Base-by-base conservation (phyloP, 2,797 vertebrate species). In the Silurus lanzhouensis region DNA sequence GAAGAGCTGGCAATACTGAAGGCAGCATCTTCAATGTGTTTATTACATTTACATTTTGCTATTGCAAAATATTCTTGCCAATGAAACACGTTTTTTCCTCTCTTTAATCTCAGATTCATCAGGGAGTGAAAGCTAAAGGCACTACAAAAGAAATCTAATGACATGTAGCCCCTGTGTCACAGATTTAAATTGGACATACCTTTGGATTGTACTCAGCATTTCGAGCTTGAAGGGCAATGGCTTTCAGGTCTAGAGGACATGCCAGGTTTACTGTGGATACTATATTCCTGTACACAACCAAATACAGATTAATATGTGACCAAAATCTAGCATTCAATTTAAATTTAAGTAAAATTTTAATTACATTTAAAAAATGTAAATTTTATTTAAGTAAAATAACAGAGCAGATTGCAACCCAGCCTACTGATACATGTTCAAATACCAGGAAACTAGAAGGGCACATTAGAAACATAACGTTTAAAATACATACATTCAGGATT, bases 181-280 rank as follows among this genome's bases (percentile, higher is more conserved):
- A 70, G 12, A 55, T n/a, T 60, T 10, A 19, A 63, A 10, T 66
- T 52, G 55, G 19, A 80, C 52, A 64, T 93, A 98, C 98, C 96
- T 99, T 99, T 52, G 98, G 98, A 92, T 99, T 99, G 89, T 99
- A 99, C 89, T 99, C 98, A 48, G 97, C 97, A 82, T 99, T 99
- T 91, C 97, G 96, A 87, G 98, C 98, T 27, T 96, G 97, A 83
- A 98, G 94, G 61, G 97, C 98, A 84, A 99, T 99, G 87, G 96
- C 97, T 94, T 98, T 99, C 85, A 99, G 95, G 85, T 99, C 96
- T 90, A 99, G 92, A 52, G 96, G 97, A 93, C 98, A 99, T 27
- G 96, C 96, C 85, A 99, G 90, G 88, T 98, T 99, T 81, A 98
- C 97, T 4, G 98, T 99, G 4, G 97, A 97, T 84, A 99, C 98